Evolutionary conservation across 1,140 invertebrate species (phyloP).

Genomic region (Lasioglossum albipes): DNA sequence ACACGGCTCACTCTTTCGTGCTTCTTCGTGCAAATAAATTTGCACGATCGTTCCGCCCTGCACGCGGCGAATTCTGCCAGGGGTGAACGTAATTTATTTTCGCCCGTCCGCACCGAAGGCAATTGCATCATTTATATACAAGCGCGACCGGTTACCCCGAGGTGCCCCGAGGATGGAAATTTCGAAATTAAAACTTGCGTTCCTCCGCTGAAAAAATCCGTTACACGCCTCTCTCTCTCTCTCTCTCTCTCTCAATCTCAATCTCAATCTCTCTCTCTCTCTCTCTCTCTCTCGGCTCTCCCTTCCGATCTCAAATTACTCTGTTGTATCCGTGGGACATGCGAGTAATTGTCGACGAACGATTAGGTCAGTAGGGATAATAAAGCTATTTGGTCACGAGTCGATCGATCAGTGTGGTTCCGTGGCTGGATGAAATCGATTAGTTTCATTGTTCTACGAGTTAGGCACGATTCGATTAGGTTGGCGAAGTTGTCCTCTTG

Average conservation of each 20-base stretch:
- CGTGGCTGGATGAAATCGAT: no score
- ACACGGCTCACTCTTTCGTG: constrained; percentile 33
- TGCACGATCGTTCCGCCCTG: constrained; percentile 36
- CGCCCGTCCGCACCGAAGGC: constrained; percentile 38
- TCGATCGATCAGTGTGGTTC: neutral
- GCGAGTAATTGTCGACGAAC: neutral
- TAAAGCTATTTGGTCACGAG: neutral
- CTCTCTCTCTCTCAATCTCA: no score
- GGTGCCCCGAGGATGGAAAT: constrained; percentile 29
- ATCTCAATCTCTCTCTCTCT: no score
- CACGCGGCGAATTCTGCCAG: constrained; percentile 23
- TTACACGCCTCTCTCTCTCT: neutral
- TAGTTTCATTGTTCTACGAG: no score
- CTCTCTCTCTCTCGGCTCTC: no score
- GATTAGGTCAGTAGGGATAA: neutral
- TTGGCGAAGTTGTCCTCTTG: no score
- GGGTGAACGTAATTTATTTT: constrained; percentile 47
- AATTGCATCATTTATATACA: constrained; percentile 51
- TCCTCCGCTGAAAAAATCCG: neutral
- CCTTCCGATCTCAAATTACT: neutral
- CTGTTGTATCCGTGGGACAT: no score
- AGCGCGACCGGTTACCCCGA: neutral
- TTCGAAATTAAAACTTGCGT: constrained; percentile 32
- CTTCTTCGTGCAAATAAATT: constrained; percentile 52
- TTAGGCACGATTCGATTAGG: no score